These are phyloP conservation scores for Drosophila limbata DNA, from an alignment of 2,888 invertebrate species.

Conservation along the genomic window DNA sequence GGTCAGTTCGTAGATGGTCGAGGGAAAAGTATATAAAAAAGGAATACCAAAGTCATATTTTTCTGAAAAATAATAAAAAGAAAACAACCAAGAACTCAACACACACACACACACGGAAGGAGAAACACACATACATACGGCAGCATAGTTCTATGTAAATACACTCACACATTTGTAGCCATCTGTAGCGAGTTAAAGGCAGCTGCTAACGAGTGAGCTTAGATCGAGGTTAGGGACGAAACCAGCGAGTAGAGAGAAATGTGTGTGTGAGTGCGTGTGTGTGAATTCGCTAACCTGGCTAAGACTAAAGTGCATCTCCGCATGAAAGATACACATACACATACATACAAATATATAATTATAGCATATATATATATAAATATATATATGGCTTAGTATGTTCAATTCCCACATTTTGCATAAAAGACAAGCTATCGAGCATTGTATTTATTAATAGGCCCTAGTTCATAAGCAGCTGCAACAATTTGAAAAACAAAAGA, in stretches of 20 bases:
- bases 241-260: constrained; percentile 12
- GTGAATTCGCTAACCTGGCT: constrained; percentile 47
- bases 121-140: constrained; percentile 22
- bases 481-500: constrained; percentile 18
- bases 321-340: constrained; percentile 31
- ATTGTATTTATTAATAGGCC: constrained; percentile 70
- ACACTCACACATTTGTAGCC: constrained; percentile 21
- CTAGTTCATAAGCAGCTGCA: constrained; percentile 61
- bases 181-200: constrained; percentile 3
- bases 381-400: constrained; percentile 52
- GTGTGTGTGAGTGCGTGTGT: constrained; percentile 23
- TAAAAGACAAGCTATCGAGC: constrained; percentile 76
- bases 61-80: constrained; percentile 77
- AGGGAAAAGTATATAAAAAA: constrained; percentile 29
- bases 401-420: constrained; percentile 72
- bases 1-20: constrained; percentile 58
- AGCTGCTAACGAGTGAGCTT: constrained; percentile 8
- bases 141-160: constrained; percentile 48
- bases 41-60: constrained; percentile 80
- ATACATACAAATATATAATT: constrained; percentile 11
- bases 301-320: constrained; percentile 55
- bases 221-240: constrained; percentile 11
- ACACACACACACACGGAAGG: constrained; percentile 26
- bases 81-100: constrained; percentile 30
- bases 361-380: constrained; percentile 35